Percentiles rank a stretch among this genome's conserved stretches.
These are phyloP conservation scores for Leucophenga montana DNA, from an alignment of 2,888 invertebrate genomes.

Conservation along the genomic window DNA sequence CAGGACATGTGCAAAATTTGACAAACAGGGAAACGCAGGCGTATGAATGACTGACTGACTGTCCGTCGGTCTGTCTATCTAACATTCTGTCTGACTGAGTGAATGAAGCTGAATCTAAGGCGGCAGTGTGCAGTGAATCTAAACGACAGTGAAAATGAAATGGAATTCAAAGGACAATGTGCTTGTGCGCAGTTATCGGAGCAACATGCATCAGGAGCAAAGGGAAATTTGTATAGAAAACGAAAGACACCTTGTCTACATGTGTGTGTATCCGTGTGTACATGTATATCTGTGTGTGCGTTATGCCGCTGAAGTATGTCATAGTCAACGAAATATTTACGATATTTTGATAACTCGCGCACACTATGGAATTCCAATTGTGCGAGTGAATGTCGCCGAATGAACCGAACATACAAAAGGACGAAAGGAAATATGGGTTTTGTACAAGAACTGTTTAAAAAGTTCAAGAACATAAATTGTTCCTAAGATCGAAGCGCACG, in stretches of 20 bases:
- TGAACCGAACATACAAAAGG: conserved; percentile 1
- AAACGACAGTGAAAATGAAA: conserved; percentile 3
- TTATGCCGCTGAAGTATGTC: conserved; percentile 32
- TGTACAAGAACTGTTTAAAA: too few relatives aligned
- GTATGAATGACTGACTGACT: too few relatives aligned
- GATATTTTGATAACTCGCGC: conserved; percentile 46
- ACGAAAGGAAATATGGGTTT: background rate
- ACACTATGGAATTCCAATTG: conserved; percentile 47
- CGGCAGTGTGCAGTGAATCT: background rate
- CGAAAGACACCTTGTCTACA: background rate
- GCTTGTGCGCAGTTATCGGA: background rate
- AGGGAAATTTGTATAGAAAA: background rate
- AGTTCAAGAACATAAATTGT: too few relatives aligned
- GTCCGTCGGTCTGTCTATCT: too few relatives aligned
- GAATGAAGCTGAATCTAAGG: too few relatives aligned
- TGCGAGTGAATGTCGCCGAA: conserved; percentile 11
- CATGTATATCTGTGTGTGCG: background rate
- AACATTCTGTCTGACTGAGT: too few relatives aligned
- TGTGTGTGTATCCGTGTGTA: background rate
- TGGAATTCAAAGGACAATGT: conserved; percentile 3
- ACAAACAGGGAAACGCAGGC: background rate
- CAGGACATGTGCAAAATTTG: conserved; percentile 4
- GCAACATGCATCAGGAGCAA: too few relatives aligned
- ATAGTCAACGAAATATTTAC: conserved; percentile 45
- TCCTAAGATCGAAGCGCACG: too few relatives aligned